Evolutionary conservation across 1,140 invertebrate species (phyloP).

Genomic region (Zaprionus capensis): DNA sequence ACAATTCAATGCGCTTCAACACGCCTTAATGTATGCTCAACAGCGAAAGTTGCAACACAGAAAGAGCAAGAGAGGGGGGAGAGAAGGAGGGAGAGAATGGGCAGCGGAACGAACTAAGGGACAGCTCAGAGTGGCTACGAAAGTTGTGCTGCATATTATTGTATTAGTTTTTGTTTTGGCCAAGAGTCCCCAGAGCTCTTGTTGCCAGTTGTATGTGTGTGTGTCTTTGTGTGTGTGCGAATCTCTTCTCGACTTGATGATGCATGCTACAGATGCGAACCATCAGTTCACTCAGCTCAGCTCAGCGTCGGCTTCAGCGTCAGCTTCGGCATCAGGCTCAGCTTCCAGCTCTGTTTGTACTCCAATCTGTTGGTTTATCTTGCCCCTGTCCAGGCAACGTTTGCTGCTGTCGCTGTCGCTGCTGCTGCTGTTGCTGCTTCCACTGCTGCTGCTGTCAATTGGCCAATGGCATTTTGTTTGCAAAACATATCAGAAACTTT

Average conservation of each 20-base stretch:
- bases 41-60: slow-evolving; percentile 48
- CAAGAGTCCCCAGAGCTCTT: slow-evolving; percentile 34
- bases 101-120: neutral
- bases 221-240: slow-evolving; percentile 2
- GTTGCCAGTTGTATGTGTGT: slow-evolving; percentile 18
- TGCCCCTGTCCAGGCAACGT: slow-evolving; percentile 26
- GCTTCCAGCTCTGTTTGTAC: slow-evolving; percentile 41
- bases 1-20: slow-evolving; percentile 82
- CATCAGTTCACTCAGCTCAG: slow-evolving; percentile 34
- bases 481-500: slow-evolving; percentile 79
- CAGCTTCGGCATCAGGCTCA: slow-evolving; percentile 13
- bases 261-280: slow-evolving; percentile 47
- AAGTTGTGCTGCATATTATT: slow-evolving; percentile 74
- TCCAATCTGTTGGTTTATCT: slow-evolving; percentile 61
- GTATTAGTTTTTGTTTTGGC: slow-evolving; percentile 68
- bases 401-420: slow-evolving; percentile 9
- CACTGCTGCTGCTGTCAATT: slow-evolving; percentile 59
- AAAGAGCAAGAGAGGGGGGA: slow-evolving; percentile 10
- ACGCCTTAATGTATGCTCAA: slow-evolving; percentile 78
- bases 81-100: neutral
- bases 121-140: slow-evolving; percentile 50
- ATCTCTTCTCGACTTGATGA: slow-evolving; percentile 52
- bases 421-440: slow-evolving; percentile 21
- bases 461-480: slow-evolving; percentile 76
- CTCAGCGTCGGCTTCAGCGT: slow-evolving; percentile 12